Percentiles rank a stretch among this genome's conserved stretches.
Conservation (phyloP, 2,888 invertebrate genomes). For the Anthrax anthrax region DNA sequence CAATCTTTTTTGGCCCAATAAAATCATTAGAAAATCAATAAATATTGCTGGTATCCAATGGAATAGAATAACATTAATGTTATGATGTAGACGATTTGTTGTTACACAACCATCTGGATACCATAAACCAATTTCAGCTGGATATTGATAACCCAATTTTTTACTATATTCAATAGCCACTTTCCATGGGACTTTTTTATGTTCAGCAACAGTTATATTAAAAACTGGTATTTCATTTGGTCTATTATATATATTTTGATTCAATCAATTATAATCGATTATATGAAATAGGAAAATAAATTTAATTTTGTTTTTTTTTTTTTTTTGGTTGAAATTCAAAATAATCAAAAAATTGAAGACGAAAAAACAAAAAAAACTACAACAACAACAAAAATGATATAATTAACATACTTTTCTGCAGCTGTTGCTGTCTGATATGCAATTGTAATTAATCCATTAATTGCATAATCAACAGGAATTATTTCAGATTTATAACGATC, state of each 20-base stretch:
- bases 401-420: slow-evolving; percentile 34
- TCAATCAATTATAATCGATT: neutral
- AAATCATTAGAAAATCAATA: slow-evolving; percentile 62
- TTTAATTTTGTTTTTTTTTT: no score
- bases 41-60: slow-evolving; percentile 71
- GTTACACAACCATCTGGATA: slow-evolving; percentile 69
- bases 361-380: no score
- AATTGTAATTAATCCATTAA: slow-evolving; percentile 62
- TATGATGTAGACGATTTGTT: slow-evolving; percentile 51
- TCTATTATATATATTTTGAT: slow-evolving; percentile 27
- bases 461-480: slow-evolving; percentile 70
- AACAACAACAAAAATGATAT: no score
- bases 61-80: slow-evolving; percentile 57
- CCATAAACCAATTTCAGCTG: slow-evolving; percentile 77
- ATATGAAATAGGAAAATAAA: no score
- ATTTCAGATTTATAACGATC: slow-evolving; percentile 59
- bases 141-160: slow-evolving; percentile 54
- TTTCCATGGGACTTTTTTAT: slow-evolving; percentile 74
- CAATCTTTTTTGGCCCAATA: slow-evolving; percentile 68
- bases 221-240: slow-evolving; percentile 62
- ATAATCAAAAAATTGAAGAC: no score
- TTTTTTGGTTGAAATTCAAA: no score
- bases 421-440: slow-evolving; percentile 47
- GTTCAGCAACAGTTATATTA: slow-evolving; percentile 76
- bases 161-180: slow-evolving; percentile 64